phyloP scores from a whole-genome alignment of 1,140 invertebrate species.

The Zophobas atratus region DNA sequence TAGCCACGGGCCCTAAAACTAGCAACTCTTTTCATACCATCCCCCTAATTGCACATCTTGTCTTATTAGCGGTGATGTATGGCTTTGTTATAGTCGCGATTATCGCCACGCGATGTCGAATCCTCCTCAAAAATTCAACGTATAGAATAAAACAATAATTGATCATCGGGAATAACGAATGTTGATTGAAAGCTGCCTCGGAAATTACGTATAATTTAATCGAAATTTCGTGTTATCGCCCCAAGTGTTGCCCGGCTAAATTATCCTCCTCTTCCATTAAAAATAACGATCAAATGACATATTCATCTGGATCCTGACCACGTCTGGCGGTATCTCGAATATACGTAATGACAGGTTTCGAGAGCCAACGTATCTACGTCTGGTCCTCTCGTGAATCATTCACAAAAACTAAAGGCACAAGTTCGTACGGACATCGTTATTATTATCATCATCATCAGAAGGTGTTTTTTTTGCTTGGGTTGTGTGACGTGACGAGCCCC shows the following conservation, averaged over 20 bases:
- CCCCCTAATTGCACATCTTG: neutral
- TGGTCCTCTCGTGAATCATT: slow-evolving; percentile 48
- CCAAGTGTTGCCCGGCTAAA: slow-evolving; percentile 7
- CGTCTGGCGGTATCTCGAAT: slow-evolving; percentile 52
- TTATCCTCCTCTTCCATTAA: slow-evolving; percentile 41
- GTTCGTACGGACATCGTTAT: slow-evolving; percentile 22
- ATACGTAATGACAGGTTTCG: slow-evolving; percentile 61
- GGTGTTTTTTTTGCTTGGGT: slow-evolving; percentile 6
- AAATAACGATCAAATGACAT: slow-evolving; percentile 59
- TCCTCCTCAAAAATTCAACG: slow-evolving; percentile 13
- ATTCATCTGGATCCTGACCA: slow-evolving; percentile 56
- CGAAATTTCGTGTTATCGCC: slow-evolving; percentile 33
- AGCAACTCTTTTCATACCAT: too few relatives aligned
- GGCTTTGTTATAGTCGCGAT: slow-evolving; percentile 1
- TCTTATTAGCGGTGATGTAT: slow-evolving; percentile 15
- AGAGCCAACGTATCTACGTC: slow-evolving; percentile 21
- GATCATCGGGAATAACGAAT: slow-evolving; percentile 5
- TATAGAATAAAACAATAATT: neutral
- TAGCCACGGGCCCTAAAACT: too few relatives aligned
- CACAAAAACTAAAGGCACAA: slow-evolving; percentile 46
- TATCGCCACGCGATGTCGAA: slow-evolving; percentile 31
- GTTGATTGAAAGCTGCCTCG: slow-evolving; percentile 36
- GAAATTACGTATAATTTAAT: slow-evolving; percentile 40
- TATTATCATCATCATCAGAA: slow-evolving; percentile 31
- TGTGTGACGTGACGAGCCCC: slow-evolving; percentile 6